Conservation (phyloP, 2,888 invertebrate genomes). For the Noctua fimbriata region DNA sequence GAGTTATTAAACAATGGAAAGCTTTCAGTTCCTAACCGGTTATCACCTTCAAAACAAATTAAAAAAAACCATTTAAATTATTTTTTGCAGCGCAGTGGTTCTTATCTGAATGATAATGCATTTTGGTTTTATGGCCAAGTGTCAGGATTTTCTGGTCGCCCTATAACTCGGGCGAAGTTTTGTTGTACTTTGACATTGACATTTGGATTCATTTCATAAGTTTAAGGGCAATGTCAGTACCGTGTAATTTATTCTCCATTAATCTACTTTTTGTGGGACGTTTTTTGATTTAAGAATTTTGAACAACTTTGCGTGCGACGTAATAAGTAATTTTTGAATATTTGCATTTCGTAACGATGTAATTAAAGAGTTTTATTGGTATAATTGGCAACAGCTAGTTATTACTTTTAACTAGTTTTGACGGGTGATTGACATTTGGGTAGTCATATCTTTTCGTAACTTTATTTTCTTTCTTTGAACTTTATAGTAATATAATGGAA, state of each 20-base stretch:
- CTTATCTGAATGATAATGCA: not conserved
- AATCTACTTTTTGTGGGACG: conserved; percentile 47
- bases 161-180: conserved; percentile 32
- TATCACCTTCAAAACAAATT: not conserved
- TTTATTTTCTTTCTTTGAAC: not conserved
- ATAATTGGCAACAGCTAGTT: not conserved
- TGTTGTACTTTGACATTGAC: conserved; percentile 58
- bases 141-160: conserved; percentile 16
- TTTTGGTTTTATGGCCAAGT: not conserved
- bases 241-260: conserved; percentile 61
- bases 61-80: not conserved
- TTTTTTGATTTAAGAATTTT: conserved; percentile 41
- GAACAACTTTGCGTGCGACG: conserved; percentile 21
- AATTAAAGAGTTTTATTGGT: not conserved
- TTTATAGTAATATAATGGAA: too few relatives aligned
- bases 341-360: conserved; percentile 33
- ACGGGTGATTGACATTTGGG: not conserved
- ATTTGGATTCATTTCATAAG: conserved; percentile 59
- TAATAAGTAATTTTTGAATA: conserved; percentile 25
- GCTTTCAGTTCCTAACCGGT: not conserved
- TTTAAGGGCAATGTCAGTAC: conserved; percentile 60
- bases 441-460: not conserved
- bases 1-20: conserved; percentile 5
- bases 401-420: conserved; percentile 3
- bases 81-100: not conserved